Percentiles rank a stretch among this genome's conserved stretches.
These are phyloP conservation scores for Meda fulgida DNA, from an alignment of 2,797 vertebrate genomes.

Conservation along the genomic window DNA sequence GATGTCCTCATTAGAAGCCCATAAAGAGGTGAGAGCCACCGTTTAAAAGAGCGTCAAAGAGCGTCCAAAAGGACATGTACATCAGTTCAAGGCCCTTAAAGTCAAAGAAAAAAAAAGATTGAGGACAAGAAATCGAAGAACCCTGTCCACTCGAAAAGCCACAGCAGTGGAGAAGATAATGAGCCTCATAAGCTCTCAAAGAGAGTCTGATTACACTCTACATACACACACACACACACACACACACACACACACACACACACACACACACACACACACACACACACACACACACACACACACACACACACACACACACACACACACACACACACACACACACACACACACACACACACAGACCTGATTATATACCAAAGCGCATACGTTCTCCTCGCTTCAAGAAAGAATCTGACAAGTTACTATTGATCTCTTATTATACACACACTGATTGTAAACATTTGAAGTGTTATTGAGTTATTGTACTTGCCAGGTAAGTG, in stretches of 20 bases:
- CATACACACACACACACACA: too few species aligned
- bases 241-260: background rate
- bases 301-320: background rate
- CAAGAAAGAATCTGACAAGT: constrained; percentile 20
- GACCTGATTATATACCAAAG: constrained; percentile 17
- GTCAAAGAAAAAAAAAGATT: constrained; percentile 17
- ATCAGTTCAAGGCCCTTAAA: constrained; percentile 11
- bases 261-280: background rate
- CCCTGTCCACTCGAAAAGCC: constrained; percentile 5
- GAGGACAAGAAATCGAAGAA: constrained; percentile 36
- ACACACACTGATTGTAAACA: constrained; percentile 13
- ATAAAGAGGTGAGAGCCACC: background rate
- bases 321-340: background rate
- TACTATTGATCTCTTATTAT: constrained; percentile 15
- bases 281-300: background rate
- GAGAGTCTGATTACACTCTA: constrained; percentile 16
- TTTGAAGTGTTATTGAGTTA: constrained; percentile 19
- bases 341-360: background rate
- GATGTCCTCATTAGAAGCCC: constrained; percentile 11
- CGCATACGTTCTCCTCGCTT: background rate
- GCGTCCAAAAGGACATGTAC: background rate
- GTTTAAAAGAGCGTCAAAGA: background rate
- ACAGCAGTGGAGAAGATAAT: constrained; percentile 22
- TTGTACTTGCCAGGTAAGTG: background rate
- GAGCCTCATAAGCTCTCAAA: constrained; percentile 29